These are phyloP conservation scores for Venustaconcha ellipsiformis DNA, from an alignment of 1,140 invertebrate genomes.

Conservation along the genomic window DNA sequence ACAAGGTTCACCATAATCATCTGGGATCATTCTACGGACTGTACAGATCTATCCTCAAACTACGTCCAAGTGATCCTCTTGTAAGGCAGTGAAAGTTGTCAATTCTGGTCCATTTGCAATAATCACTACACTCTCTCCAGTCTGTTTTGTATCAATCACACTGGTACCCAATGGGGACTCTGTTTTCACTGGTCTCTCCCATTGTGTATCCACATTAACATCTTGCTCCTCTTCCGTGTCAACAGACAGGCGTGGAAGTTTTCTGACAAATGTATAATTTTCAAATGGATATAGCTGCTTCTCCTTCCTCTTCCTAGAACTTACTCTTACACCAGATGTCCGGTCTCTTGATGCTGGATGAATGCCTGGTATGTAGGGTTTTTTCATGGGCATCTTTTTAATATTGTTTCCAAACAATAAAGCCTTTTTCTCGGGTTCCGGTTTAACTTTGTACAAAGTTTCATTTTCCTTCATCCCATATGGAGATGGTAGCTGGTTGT, in stretches of 20 bases:
- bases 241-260: slow-evolving; percentile 12
- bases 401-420: not conserved
- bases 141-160: no score
- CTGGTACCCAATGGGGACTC: no score
- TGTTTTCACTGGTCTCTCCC: no score
- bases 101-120: no score
- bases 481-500: slow-evolving; percentile 15
- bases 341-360: slow-evolving; percentile 18
- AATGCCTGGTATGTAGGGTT: slow-evolving; percentile 1
- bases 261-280: slow-evolving; percentile 51
- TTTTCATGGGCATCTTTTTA: not conserved
- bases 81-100: no score
- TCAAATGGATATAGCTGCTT: slow-evolving; percentile 65
- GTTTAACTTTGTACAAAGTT: slow-evolving; percentile 3
- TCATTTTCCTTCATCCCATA: slow-evolving; percentile 6
- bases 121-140: no score
- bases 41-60: no score
- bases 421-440: not conserved
- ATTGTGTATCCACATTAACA: no score
- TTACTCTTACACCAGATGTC: slow-evolving; percentile 41
- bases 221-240: no score
- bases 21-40: no score
- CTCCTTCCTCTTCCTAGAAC: slow-evolving; percentile 55
- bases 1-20: no score
- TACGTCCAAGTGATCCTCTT: no score